These are phyloP conservation scores for Ctenopoma multispine DNA, from an alignment of 2,797 vertebrate species.

Conservation along the genomic window DNA sequence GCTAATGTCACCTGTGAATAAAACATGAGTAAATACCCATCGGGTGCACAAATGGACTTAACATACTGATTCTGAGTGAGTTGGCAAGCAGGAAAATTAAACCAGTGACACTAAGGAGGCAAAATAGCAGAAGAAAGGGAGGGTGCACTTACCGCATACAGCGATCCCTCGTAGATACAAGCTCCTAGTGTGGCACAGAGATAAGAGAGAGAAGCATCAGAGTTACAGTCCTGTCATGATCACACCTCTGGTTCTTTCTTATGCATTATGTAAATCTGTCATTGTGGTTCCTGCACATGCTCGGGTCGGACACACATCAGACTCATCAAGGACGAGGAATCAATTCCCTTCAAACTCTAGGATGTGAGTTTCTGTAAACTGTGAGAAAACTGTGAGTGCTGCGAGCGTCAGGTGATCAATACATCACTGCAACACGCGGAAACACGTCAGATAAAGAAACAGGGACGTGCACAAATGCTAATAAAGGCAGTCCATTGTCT, in stretches of 20 bases:
- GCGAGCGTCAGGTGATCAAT: slow-evolving; percentile 1
- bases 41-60: slow-evolving; percentile 43
- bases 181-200: slow-evolving; percentile 67
- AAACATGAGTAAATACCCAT: slow-evolving; percentile 62
- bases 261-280: slow-evolving; percentile 22
- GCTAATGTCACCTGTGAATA: slow-evolving; percentile 66
- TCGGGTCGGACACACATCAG: slow-evolving; percentile 5
- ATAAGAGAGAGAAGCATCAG: slow-evolving; percentile 8
- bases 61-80: slow-evolving; percentile 35
- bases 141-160: slow-evolving; percentile 78
- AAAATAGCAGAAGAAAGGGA: slow-evolving; percentile 14
- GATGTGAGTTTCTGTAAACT: not conserved
- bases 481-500: too few relatives aligned
- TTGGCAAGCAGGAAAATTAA: not conserved
- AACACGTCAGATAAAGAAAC: not conserved
- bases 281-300: not conserved
- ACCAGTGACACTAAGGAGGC: not conserved
- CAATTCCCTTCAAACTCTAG: not conserved
- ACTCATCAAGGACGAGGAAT: not conserved
- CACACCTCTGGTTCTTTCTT: not conserved
- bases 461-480: too few relatives aligned
- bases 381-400: not conserved
- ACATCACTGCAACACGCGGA: not conserved
- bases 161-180: slow-evolving; percentile 78
- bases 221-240: slow-evolving; percentile 4